These are phyloP conservation scores for Pecten maximus DNA, from an alignment of 2,888 invertebrate species.

Conservation along the genomic window DNA sequence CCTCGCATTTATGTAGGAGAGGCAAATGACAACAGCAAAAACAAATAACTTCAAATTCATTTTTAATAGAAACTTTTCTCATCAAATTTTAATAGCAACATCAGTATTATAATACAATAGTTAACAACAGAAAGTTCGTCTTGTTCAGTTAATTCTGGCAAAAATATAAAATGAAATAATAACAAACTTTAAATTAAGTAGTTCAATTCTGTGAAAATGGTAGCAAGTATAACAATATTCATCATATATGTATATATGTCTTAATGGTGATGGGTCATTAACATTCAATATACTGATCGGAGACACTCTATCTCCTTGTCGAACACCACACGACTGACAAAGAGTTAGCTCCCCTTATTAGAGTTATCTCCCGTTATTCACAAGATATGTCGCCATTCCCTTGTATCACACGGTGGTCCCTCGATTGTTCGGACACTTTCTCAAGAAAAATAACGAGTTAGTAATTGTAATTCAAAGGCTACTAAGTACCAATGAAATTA, in stretches of 20 bases:
- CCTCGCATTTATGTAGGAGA: too few species aligned
- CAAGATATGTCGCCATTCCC: neutral
- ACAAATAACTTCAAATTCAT: slow-evolving; percentile 26
- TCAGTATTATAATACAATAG: slow-evolving; percentile 27
- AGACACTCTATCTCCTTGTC: neutral
- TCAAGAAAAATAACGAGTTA: neutral
- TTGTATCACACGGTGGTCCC: neutral
- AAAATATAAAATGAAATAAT: slow-evolving; percentile 30
- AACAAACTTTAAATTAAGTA: slow-evolving; percentile 35
- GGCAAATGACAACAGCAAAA: neutral
- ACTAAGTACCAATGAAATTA: neutral
- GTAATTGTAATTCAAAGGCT: neutral
- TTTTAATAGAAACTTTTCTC: slow-evolving; percentile 33
- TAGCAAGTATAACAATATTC: slow-evolving; percentile 1
- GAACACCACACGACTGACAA: neutral
- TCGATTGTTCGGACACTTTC: neutral
- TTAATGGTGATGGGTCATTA: neutral
- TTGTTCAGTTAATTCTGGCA: slow-evolving; percentile 22
- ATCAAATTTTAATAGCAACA: slow-evolving; percentile 31
- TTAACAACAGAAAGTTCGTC: slow-evolving; percentile 24
- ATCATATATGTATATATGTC: neutral
- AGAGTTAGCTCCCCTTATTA: neutral
- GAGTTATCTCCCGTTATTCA: neutral
- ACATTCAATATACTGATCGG: neutral
- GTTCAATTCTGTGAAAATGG: slow-evolving; percentile 11